Percentiles rank a stretch among this genome's conserved stretches.
phyloP scores from a whole-genome alignment of 2,888 invertebrate genomes.

The Ormyrus labotus region DNA sequence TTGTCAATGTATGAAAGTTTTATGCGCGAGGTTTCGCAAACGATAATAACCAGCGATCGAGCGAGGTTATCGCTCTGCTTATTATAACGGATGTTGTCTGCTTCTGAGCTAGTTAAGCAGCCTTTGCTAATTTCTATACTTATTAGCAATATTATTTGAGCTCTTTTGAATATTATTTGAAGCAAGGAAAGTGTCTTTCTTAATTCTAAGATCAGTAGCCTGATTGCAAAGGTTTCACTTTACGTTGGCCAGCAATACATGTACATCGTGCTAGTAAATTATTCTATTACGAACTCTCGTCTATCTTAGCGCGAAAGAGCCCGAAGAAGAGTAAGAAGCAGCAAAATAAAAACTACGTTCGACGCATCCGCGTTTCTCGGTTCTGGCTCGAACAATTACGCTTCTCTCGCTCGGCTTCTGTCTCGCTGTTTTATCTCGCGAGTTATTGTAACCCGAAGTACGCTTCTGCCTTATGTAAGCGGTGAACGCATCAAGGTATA shows the following conservation, averaged over 20 bases:
- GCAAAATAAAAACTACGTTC: constrained; percentile 38
- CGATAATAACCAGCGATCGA: neutral
- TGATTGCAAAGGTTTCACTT: no score
- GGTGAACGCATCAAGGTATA: constrained; percentile 3
- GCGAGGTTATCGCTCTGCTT: no score
- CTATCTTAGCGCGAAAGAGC: neutral
- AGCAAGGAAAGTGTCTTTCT: no score
- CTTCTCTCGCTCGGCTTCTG: neutral
- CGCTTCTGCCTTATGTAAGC: constrained; percentile 32
- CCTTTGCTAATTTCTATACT: no score
- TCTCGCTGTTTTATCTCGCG: constrained; percentile 26
- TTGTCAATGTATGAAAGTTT: neutral
- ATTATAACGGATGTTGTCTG: no score
- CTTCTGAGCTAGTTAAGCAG: no score
- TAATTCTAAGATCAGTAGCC: no score
- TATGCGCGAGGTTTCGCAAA: neutral
- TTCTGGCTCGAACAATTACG: constrained; percentile 19
- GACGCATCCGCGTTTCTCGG: constrained; percentile 62
- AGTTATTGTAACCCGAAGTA: constrained; percentile 18
- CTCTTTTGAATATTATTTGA: no score
- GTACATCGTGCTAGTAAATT: no score
- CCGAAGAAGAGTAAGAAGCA: neutral
- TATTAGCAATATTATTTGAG: no score
- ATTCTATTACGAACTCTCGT: no score
- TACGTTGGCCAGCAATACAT: no score